Base-by-base conservation (phyloP, 2,888 invertebrate species). In the Sarcophaga subvicina region DNA sequence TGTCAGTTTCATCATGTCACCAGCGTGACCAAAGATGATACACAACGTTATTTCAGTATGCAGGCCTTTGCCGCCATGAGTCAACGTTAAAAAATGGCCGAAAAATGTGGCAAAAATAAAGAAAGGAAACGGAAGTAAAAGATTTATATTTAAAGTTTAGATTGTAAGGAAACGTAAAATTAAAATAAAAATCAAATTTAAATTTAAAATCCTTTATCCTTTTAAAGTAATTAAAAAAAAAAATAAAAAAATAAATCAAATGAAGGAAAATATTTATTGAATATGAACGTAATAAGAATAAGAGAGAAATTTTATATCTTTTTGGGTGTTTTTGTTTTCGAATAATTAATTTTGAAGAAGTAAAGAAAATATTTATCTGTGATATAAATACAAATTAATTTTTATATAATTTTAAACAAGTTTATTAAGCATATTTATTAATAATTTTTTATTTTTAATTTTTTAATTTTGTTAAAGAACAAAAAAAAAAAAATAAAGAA, bases 1-100 rank as follows among this genome's bases (percentile, higher is more conserved):
- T 97, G 97, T 91, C 97, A 97, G 91, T 97, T 97, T 93, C 96
- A 96, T 90, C 97, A 97, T 92, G 96, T 97, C 88, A 97, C 97
- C 75, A 96, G 96, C 90, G 95, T 97, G 67, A 96, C 96, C 86
- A 94, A 95, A 62, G 95, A 95, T 80, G 96, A 96, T 90, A 94
- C 95, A 86, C 94, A 94, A 78, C 94, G 96, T 86, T 96, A 96
- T 89, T 95, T 95, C 91, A 96, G 96, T 63, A 94, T 96, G 90
- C 96, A 96, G 91, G 95, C 96, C 37, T 94, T 95, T 89, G 94
- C 96, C 12, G 91, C 93, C 17, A 89, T 91, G 80, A 92, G 91
- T 90, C 92, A 92, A 89, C 93, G 91, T 90, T 93, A 92, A 90
- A 88, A 85, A 86, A 88, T 89, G 17, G 12, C 17, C 10, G 62